Base-by-base conservation (phyloP, 2,113 vertebrate genomes). In the Cyprinus carpio region DNA sequence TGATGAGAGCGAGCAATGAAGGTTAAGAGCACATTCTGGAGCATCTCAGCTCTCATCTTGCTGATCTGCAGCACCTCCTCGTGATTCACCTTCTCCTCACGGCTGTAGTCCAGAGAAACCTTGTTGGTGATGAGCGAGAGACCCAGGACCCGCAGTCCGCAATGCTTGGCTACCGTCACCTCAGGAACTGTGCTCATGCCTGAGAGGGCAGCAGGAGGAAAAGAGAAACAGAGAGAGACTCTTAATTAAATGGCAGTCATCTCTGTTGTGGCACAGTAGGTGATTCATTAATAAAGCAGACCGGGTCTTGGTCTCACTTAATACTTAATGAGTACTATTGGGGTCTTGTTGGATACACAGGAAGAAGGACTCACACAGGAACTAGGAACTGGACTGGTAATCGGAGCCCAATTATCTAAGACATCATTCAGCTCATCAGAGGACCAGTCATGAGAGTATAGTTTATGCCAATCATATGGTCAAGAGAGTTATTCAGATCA, bases 111-210 rank as follows among this genome's bases (percentile, higher is more conserved):
- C 90, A 92, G 85, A 40, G 92, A 92, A 65, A 94, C 93, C 90
- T 89, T 93, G 87, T 95, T 95, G 81, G 94, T 94, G 91, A 95
- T 93, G 75, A 95, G 93, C 0, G 93, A 94, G 25, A 95, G 88
- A 15, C 93, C 94, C 0, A 95, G 87, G 62, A 94, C 93, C 23
- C 84, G 87, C 56, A 95, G 84, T 54, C 93, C 93, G 46, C 93
- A 93, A 56, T 95, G 93, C 72, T 94, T 93, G 1, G 93, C 94
- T 49, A 93, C 93, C 0, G 92, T 93, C 83, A 95, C 93, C 54
- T 95, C 94, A 8, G 93, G 94, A 49, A 93, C 92, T 0, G 91
- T 92, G 43, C 93, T 94, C 94, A 95, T 94, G 25, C 94, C 94
- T 95, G 85, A 3, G 49, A 43, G 72, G 65, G 37, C 6, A 43